Evolutionary conservation across 2,888 invertebrate genomes (phyloP), one percentile per base, ranked within the genome.

Genomic region (Choreutis nemorana): DNA sequence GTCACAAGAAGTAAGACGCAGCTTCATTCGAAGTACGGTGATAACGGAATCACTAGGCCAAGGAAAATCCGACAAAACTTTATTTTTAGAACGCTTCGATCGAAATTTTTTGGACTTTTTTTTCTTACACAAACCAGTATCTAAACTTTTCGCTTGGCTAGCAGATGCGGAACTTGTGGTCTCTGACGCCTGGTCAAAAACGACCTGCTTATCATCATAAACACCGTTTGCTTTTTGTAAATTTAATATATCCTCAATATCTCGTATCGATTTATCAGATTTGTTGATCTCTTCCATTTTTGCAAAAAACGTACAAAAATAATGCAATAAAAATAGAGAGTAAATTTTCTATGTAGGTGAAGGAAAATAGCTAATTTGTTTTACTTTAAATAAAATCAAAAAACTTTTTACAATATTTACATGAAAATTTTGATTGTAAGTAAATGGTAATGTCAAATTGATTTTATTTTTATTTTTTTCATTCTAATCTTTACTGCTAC

Each of bases 31-130:
- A 5, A 83, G 62, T 3, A 84, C 77, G 0, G 84, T 83, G 30
- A 84, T 75, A 47, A 83, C 83, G 0, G 83, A 83, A 51, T 83
- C 83, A 28, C 83, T 83, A 1, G 81, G 79, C 68, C 82, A 82
- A 8, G 82, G 70, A 29, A 59, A 56, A 30, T 77, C 73, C 2
- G 61, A 49, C 4, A 57, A 28, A 21, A 54, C 57, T n/a, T 14
- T 14, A 36, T 50, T 57, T 33, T 55, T 62, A 11, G 44, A 48
- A 3, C 56, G 54, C 37, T 58, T 62, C 2, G 41, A 40, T 9
- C 52, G 48, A 11, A 43, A 30, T 36, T 60, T 66, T 33, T 62
- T 68, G 18, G 50, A 41, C 32, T 48, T 52, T 23, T 60, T 67
- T 32, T 63, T 64, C 26, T 39, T 48, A 11, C 39, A 38, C 28